Percentiles rank a stretch among this genome's conserved stretches.
These are phyloP conservation scores for Hystrix cristata DNA, from an alignment of 2,113 vertebrate species.

Conservation along the genomic window DNA sequence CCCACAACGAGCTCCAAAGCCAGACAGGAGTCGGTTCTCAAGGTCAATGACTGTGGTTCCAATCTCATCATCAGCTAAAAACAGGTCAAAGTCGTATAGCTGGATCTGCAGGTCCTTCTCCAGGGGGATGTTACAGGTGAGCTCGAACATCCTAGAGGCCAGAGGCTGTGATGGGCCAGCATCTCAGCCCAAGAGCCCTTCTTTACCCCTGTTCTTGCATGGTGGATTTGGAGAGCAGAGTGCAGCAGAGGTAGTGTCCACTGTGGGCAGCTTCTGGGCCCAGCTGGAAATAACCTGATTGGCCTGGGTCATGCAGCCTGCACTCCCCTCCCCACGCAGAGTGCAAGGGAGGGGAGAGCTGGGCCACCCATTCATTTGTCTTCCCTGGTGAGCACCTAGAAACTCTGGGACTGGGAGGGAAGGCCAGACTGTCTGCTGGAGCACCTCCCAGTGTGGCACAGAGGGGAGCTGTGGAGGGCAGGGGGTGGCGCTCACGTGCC, in stretches of 20 bases:
- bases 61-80: constrained; percentile 86
- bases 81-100: constrained; percentile 85
- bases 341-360: background rate
- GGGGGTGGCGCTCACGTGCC: constrained; percentile 83
- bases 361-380: too few relatives aligned
- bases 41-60: constrained; percentile 89
- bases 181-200: accelerated
- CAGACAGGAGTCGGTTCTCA: constrained; percentile 88
- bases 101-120: constrained; percentile 89
- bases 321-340: background rate
- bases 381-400: background rate
- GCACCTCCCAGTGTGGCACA: accelerated
- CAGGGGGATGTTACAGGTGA: constrained; percentile 85
- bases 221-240: background rate
- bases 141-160: constrained; percentile 85
- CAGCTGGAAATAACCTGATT: background rate
- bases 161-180: background rate
- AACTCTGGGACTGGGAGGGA: background rate
- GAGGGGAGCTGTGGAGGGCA: background rate
- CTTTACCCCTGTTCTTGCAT: background rate
- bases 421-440: background rate
- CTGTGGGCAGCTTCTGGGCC: background rate
- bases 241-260: background rate
- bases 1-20: constrained; percentile 87
- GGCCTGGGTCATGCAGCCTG: background rate